A percentile compares a stretch with the other conserved stretches of the same genome.
Conservation (phyloP, 2,888 invertebrate genomes). For the Pseudeuparius sepicola region DNA sequence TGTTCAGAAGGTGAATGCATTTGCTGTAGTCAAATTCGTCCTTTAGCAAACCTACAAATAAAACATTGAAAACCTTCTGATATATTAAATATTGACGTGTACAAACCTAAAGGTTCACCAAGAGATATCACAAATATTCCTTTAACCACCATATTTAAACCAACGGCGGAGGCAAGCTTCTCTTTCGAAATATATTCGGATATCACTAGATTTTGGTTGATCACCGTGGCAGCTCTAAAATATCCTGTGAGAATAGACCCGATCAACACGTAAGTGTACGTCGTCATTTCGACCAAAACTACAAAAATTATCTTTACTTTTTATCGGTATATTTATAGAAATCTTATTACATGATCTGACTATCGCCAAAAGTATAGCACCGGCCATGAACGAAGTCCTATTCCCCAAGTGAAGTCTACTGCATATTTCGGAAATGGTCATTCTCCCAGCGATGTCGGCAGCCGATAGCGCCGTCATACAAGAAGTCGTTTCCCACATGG, state of each 20-base stretch:
- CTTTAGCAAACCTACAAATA: conserved; percentile 51
- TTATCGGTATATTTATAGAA: too few relatives aligned
- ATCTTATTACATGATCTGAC: conserved; percentile 50
- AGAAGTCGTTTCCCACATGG: conserved; percentile 47
- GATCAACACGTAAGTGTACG: conserved; percentile 20
- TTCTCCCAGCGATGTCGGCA: conserved; percentile 56
- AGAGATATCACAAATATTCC: conserved; percentile 55
- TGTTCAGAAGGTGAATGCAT: conserved; percentile 54
- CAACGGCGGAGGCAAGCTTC: conserved; percentile 56
- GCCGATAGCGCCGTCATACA: conserved; percentile 63
- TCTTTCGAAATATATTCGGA: conserved; percentile 49
- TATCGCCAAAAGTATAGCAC: conserved; percentile 48
- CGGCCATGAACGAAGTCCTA: conserved; percentile 52
- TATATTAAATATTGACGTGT: too few relatives aligned
- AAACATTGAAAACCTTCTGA: too few relatives aligned
- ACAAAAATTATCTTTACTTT: too few relatives aligned
- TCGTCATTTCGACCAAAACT: conserved; percentile 24
- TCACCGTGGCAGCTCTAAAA: conserved; percentile 60
- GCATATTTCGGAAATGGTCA: conserved; percentile 53
- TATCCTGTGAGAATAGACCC: conserved; percentile 25
- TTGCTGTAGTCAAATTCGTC: conserved; percentile 55
- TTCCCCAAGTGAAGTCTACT: conserved; percentile 51
- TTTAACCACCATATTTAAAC: conserved; percentile 63
- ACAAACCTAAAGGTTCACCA: conserved; percentile 46
- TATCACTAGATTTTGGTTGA: conserved; percentile 59